Evolutionary conservation across 2,113 vertebrate genomes (phyloP).

Genomic region (Hypanus sabinus): DNA sequence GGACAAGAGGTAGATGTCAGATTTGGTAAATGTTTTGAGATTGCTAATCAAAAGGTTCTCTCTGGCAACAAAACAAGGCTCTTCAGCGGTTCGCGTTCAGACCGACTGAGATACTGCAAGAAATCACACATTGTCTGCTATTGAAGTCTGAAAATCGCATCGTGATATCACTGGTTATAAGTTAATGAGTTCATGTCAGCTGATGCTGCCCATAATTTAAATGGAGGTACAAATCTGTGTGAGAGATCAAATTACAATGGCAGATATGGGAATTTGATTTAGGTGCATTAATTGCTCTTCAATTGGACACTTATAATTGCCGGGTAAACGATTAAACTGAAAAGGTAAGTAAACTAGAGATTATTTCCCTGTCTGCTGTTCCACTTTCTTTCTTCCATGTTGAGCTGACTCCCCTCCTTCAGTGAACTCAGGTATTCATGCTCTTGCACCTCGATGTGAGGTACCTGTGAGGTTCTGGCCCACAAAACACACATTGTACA

Average conservation of each 20-base stretch:
- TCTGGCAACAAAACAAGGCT: not conserved
- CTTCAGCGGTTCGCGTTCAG: not conserved
- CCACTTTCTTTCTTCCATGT: not conserved
- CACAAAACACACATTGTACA: not conserved
- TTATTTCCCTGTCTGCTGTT: not conserved
- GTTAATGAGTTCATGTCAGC: not conserved
- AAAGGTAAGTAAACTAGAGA: not conserved
- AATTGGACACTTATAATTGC: not conserved
- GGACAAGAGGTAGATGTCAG: not conserved
- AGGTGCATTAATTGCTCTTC: not conserved
- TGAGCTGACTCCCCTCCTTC: not conserved
- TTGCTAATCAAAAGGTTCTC: not conserved
- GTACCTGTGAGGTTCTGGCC: too few species aligned
- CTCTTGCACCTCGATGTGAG: too few species aligned
- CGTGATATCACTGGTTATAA: not conserved
- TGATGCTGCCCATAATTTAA: not conserved
- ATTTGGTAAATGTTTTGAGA: not conserved
- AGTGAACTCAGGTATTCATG: too few species aligned
- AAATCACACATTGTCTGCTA: not conserved
- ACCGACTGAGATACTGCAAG: not conserved
- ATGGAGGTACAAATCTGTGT: slow-evolving; percentile 1
- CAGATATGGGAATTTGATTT: not conserved
- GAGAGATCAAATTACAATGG: not conserved
- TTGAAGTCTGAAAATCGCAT: not conserved
- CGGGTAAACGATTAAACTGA: not conserved